Conservation (phyloP, 2,888 invertebrate genomes). For the Tenthredo amoena region DNA sequence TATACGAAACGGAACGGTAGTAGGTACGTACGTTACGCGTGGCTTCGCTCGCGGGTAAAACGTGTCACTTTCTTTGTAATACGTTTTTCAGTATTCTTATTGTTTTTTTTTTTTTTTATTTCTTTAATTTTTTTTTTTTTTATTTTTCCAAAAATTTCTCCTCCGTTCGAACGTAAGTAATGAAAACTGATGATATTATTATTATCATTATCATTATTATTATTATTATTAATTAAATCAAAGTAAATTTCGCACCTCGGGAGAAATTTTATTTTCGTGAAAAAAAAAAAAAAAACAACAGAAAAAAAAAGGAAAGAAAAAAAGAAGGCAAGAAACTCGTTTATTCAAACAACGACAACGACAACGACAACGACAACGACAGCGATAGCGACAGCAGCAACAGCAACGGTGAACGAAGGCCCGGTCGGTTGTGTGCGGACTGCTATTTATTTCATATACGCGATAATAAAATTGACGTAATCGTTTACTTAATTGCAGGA, state of each 20-base stretch:
- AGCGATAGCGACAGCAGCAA: not conserved
- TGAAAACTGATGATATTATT: not conserved
- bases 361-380: too few species aligned
- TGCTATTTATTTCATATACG: slow-evolving; percentile 17
- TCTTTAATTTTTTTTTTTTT: not conserved
- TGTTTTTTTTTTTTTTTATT: not conserved
- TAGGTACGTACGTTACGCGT: not conserved
- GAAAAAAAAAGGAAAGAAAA: too few species aligned
- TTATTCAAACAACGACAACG: not conserved
- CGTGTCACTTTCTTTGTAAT: not conserved
- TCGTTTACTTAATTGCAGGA: slow-evolving; percentile 48
- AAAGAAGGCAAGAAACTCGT: not conserved
- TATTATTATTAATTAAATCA: not conserved
- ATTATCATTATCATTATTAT: not conserved
- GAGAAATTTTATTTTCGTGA: too few species aligned
- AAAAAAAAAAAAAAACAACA: too few species aligned
- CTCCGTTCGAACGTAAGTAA: not conserved
- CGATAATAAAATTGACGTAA: slow-evolving; percentile 45
- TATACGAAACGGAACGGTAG: not conserved
- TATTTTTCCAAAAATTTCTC: not conserved
- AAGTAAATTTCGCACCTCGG: too few species aligned
- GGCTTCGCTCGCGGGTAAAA: not conserved
- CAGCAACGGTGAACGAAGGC: too few species aligned
- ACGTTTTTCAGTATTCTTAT: not conserved
- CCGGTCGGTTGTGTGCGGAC: not conserved